A percentile compares a stretch with the other conserved stretches of the same genome.
Evolutionary conservation across 1,140 invertebrate genomes (phyloP).

Genomic region (Sarcophaga bullata): DNA sequence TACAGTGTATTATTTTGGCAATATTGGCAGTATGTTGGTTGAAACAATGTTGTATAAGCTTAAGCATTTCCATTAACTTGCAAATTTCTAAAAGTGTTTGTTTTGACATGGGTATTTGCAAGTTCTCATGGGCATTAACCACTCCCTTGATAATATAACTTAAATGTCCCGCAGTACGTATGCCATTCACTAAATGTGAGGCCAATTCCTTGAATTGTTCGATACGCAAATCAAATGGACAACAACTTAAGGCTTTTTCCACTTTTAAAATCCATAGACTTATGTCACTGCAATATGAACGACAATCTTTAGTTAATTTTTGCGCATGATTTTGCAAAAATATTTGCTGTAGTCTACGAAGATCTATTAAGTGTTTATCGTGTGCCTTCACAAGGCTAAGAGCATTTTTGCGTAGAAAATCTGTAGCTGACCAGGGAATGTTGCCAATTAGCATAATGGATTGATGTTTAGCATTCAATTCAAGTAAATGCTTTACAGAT

Average conservation of each 20-base stretch:
- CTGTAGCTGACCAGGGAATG: conserved; percentile 82
- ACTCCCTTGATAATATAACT: conserved; percentile 73
- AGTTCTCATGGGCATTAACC: conserved; percentile 83
- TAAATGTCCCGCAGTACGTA: conserved; percentile 73
- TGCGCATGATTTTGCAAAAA: conserved; percentile 71
- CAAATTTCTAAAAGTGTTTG: conserved; percentile 80
- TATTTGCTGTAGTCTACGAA: conserved; percentile 68
- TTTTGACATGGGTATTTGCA: conserved; percentile 82
- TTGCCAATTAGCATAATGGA: conserved; percentile 80
- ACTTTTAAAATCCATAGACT: conserved; percentile 74
- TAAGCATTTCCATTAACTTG: conserved; percentile 83
- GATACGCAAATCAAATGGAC: conserved; percentile 69
- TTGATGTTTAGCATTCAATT: conserved; percentile 69
- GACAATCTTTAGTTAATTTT: conserved; percentile 71
- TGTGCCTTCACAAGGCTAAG: conserved; percentile 70
- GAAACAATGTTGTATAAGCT: conserved; percentile 77
- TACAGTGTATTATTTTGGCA: conserved; percentile 72
- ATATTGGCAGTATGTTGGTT: conserved; percentile 71
- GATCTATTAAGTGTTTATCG: conserved; percentile 71
- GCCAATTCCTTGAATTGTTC: conserved; percentile 74
- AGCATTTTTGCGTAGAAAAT: conserved; percentile 76
- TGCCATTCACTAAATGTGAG: conserved; percentile 73
- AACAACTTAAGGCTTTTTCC: conserved; percentile 68
- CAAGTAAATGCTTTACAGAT: conserved; percentile 48
- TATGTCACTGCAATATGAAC: conserved; percentile 67